These are phyloP conservation scores for Odobenus rosmarus DNA, from an alignment of 2,113 vertebrate genomes.

Conservation along the genomic window DNA sequence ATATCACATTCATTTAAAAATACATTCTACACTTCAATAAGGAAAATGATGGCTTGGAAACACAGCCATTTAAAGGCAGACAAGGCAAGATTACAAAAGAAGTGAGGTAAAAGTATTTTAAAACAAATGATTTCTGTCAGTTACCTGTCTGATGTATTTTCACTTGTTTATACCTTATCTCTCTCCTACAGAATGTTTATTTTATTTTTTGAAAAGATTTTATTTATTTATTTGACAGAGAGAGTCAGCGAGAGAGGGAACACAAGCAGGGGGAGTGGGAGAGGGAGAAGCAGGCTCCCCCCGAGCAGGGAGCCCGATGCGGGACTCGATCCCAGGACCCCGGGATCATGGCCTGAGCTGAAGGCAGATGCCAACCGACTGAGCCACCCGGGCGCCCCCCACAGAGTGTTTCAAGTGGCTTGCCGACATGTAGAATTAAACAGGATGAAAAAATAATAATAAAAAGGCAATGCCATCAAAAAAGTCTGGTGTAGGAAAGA, in stretches of 20 bases:
- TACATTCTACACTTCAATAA: not conserved
- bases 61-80: slow-evolving; percentile 40
- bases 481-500: not conserved
- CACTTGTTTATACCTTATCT: not conserved
- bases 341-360: not conserved
- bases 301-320: not conserved
- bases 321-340: not conserved
- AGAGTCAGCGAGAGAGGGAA: not conserved
- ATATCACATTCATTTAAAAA: not conserved
- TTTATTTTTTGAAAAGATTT: not conserved
- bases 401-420: not conserved
- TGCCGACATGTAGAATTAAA: not conserved
- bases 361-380: not conserved
- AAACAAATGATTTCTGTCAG: slow-evolving; percentile 6
- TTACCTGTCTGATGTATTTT: not conserved
- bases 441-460: not conserved
- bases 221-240: not conserved
- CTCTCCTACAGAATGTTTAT: not conserved
- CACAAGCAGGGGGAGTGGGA: not conserved
- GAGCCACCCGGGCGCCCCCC: not conserved
- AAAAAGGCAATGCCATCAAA: not conserved
- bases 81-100: not conserved
- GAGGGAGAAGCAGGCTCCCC: not conserved
- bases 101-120: not conserved
- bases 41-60: slow-evolving; percentile 39